Evolutionary conservation across 37 sponge, comb jelly and placozoan species (phyloP), one percentile per base, ranked within the genome.

Genomic region (Cladorhizidae sp.): DNA sequence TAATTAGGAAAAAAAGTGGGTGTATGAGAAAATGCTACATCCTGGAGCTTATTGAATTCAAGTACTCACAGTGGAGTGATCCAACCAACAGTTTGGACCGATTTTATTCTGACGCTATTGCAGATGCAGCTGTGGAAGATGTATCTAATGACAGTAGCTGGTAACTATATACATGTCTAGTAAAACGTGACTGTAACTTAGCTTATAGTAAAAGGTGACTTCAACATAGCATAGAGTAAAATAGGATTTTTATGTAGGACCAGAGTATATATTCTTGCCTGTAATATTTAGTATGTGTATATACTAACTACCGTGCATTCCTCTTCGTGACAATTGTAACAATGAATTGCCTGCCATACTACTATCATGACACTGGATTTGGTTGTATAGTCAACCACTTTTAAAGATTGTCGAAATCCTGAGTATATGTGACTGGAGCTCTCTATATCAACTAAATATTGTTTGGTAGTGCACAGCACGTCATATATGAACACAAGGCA

Each of bases 91-190:
- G 69, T 38, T 67, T 93, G 22, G 73, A 73, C 3, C 40, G 62
- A 35, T 93, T 80, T 61, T 93, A 93, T 57, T 31, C 65, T 55
- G 93, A 88, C 73, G 93, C 89, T 17, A 28, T 85, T 11, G 40
- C 77, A 37, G 93, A 93, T 78, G 93, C 93, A 1, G 56, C 80
- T 9, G 93, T 79, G 25, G 65, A 85, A 68, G 93, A 93, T 64
- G n/a, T 22, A 70, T 21, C 40, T 70, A 40, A 52, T 25, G 26
- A 32, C n/a, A n/a, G n/a, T n/a, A n/a, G n/a, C n/a, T n/a, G n/a
- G n/a, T n/a, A n/a, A n/a, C n/a, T n/a, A n/a, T 54, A 54, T 54
- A 54, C 55, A 54, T 17, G 12, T 20, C 12, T 54, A 20, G 17
- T 54, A 54, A 12, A 54, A 54, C 64, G 42, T 9, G 35, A 67